These are phyloP conservation scores for Cichladusa arquata DNA, from an alignment of 2,113 vertebrate genomes.

Conservation along the genomic window DNA sequence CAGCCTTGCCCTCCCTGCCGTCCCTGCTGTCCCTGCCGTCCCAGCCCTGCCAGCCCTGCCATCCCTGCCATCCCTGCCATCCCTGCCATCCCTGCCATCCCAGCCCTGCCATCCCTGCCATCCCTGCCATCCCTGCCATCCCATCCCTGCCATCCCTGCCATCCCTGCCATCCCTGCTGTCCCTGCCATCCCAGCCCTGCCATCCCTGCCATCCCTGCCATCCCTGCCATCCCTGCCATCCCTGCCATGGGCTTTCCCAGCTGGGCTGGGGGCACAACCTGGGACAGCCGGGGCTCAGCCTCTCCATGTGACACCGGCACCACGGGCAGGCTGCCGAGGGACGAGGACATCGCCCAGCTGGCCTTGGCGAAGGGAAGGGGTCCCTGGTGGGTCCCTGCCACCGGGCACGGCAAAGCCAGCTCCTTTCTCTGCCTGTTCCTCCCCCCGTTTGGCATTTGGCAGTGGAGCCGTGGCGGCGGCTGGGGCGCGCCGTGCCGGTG, in stretches of 20 bases:
- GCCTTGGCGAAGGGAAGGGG: background rate
- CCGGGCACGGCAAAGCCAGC: background rate
- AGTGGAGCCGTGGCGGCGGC: background rate
- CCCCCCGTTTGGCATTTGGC: constrained; percentile 6
- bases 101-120: too few relatives aligned
- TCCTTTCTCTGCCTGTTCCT: background rate
- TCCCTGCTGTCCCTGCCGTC: too few relatives aligned
- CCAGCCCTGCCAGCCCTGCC: background rate
- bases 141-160: too few relatives aligned
- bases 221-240: too few relatives aligned
- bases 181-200: too few relatives aligned
- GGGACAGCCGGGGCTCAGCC: background rate
- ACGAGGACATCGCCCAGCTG: background rate
- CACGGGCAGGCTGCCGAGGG: rapidly evolving
- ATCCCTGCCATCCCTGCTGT: too few relatives aligned
- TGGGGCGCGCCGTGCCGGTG: background rate
- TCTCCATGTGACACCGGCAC: rapidly evolving
- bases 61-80: too few relatives aligned
- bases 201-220: too few relatives aligned
- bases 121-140: too few relatives aligned
- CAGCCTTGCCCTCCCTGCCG: too few relatives aligned
- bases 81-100: too few relatives aligned
- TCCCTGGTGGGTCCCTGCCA: background rate
- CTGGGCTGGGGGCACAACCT: background rate
- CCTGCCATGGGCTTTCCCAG: background rate